phyloP scores from a whole-genome alignment of 2,797 vertebrate species.

The Poeciliopsis infans region DNA sequence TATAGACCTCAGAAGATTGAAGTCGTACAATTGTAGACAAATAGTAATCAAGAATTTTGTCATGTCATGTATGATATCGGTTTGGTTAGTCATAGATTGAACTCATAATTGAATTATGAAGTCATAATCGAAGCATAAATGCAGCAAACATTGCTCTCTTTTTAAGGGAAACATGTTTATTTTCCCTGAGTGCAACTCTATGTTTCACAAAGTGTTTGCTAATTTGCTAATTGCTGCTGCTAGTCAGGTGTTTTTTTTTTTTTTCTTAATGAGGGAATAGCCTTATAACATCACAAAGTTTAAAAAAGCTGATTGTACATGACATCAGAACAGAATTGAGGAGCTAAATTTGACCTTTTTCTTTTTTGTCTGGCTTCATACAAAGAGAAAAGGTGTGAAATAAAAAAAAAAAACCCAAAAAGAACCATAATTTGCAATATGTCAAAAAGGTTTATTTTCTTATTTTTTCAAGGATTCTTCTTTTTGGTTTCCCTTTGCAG shows the following conservation, averaged over 20 bases:
- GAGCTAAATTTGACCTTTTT: neutral
- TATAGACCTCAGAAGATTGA: neutral
- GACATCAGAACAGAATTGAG: too few relatives aligned
- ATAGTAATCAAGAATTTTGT: neutral
- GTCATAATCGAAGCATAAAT: neutral
- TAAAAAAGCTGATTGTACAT: neutral
- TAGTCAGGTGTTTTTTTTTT: too few relatives aligned
- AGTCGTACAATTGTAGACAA: neutral
- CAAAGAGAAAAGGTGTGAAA: too few relatives aligned
- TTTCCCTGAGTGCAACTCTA: too few relatives aligned
- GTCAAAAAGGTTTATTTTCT: neutral
- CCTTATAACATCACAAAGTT: neutral
- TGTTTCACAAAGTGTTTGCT: too few relatives aligned
- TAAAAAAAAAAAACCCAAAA: neutral
- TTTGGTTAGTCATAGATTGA: neutral
- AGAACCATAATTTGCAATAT: neutral
- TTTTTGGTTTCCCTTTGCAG: slow-evolving; percentile 18
- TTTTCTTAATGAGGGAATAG: too few relatives aligned
- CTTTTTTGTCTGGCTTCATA: neutral
- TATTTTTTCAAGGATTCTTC: neutral
- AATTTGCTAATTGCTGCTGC: too few relatives aligned
- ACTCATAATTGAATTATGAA: neutral
- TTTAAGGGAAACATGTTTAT: neutral
- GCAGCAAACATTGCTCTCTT: neutral
- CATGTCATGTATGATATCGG: neutral